Base-by-base conservation (phyloP, 1,140 invertebrate genomes). In the Monochamus saltuarius region DNA sequence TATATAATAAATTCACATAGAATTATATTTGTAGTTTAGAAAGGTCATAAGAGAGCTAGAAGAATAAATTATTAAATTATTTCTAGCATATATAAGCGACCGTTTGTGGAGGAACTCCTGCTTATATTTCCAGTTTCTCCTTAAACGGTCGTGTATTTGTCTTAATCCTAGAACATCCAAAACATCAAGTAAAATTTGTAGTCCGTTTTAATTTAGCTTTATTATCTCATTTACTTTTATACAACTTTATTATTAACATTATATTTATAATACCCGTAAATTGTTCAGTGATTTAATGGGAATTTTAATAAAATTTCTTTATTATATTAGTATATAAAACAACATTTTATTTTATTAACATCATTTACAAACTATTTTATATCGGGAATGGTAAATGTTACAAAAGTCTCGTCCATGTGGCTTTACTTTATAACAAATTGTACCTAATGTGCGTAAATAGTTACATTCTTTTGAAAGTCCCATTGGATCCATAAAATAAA, bases 261-360 rank as follows among this genome's bases (percentile, higher is more conserved):
- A 65, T 61, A 57, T 61, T 65, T 61, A 65, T 69, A 66, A 73
- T 73, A 73, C 71, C 71, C 71, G 71, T 73, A 73, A 69, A 43
- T 61, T 61, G 65, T 69, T 69, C 62, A 66, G 64, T 70, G 60
- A 68, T 71, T 73, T 65, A 59, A 64, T 43, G 53, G 62, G 64
- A 66, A 59, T 57, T 70, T 72, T 69, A 70, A 71, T 73, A 70
- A 73, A 71, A 73, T 70, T 62, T 71, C 69, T 71, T 72, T 72
- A 65, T 66, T 69, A 70, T 64, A 72, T 70, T 64, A 73, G 66
- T 72, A 75, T 75, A 74, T 74, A 75, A 75, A 75, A 74, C 73
- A 74, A 74, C 71, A 70, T 73, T 74, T 75, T 75, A 74, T 75
- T 75, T 29, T 74, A 75, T 72, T 69, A 74, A 73, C 70, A 72